Base-by-base conservation (phyloP, 2,888 invertebrate species). In the Gymnoscelis rufifasciata region DNA sequence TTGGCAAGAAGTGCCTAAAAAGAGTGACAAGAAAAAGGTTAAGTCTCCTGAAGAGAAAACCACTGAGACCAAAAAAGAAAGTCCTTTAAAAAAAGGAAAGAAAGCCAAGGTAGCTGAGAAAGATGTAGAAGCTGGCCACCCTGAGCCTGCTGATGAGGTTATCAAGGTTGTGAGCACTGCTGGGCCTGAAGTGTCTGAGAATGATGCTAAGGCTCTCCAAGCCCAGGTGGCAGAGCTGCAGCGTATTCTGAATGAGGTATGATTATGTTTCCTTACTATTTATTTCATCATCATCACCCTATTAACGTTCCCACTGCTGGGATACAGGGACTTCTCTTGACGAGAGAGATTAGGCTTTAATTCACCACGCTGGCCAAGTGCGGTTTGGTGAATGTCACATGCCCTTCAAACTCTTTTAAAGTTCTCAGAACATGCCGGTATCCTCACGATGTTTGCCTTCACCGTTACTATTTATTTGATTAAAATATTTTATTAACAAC, bases 1-100 rank as follows among this genome's bases (percentile, higher is more conserved):
- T 38, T 94, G 94, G 94, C 92, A 94, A 82, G 90, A 90, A 59
- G 92, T 93, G 57, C 83, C 92, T 51, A 90, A 92, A 65, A 88
- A 92, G 74, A 90, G 91, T 64, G 94, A 94, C 51, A 94, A 93
- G 73, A 94, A 94, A 70, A 91, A 90, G 60, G 89, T 90, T 47
- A 93, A 93, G 77, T 66, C 70, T 31, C 90, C 90, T 47, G 90
- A 91, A 40, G 90, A 91, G 39, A 86, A 35, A 35, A 35, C 15
- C 35, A 15, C 19, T 35, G 35, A 35, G 35, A 11, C 19, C 3
- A 35, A 35, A 19, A 35, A 35, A 35, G 89, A 89, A 42, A 88
- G 82, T 51, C 90, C 90, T 19, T 74, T 76, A 47, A 86, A 84
- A 58, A 81, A 79, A 52, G 88, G 78, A 52, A 90, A 90, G 59